Percentiles rank a stretch among this genome's conserved stretches.
Conservation (phyloP, 2,888 invertebrate species). For the Elaeidobius kamerunicus region DNA sequence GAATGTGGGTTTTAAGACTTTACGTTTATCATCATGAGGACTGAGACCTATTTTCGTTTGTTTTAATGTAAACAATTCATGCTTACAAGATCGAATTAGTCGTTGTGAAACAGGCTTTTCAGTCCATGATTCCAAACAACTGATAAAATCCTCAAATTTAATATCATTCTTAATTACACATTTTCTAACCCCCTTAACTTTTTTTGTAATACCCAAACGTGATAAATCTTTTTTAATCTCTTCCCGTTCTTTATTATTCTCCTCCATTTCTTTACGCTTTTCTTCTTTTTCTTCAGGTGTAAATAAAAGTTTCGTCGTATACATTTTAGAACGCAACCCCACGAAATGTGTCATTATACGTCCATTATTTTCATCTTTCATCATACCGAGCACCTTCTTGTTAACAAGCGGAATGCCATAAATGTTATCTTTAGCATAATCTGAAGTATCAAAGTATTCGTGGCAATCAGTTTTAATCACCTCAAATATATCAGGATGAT, state of each 20-base stretch:
- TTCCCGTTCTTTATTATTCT: conserved; percentile 9
- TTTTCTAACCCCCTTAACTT: conserved; percentile 27
- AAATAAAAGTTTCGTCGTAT: conserved; percentile 33
- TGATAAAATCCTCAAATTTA: conserved; percentile 25
- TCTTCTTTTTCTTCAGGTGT: conserved; percentile 27
- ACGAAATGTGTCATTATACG: conserved; percentile 38
- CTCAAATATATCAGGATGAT: not conserved
- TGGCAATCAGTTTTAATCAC: conserved; percentile 26
- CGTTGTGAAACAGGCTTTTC: conserved; percentile 13
- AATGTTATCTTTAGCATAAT: conserved; percentile 37
- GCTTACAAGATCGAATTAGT: conserved; percentile 24
- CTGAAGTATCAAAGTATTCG: conserved; percentile 34
- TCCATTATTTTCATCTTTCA: conserved; percentile 43
- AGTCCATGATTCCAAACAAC: conserved; percentile 22
- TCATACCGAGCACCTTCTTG: conserved; percentile 41
- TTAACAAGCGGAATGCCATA: conserved; percentile 37
- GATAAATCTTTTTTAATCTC: conserved; percentile 3
- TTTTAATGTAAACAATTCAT: conserved; percentile 27
- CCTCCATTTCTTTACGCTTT: not conserved
- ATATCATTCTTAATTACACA: conserved; percentile 26
- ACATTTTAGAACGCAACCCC: conserved; percentile 32
- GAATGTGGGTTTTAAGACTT: not conserved
- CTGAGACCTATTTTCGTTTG: conserved; percentile 31
- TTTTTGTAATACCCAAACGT: conserved; percentile 33
- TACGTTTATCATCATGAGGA: conserved; percentile 33